Base-by-base conservation (phyloP, 2,888 invertebrate genomes). In the Trichacis sp. region DNA sequence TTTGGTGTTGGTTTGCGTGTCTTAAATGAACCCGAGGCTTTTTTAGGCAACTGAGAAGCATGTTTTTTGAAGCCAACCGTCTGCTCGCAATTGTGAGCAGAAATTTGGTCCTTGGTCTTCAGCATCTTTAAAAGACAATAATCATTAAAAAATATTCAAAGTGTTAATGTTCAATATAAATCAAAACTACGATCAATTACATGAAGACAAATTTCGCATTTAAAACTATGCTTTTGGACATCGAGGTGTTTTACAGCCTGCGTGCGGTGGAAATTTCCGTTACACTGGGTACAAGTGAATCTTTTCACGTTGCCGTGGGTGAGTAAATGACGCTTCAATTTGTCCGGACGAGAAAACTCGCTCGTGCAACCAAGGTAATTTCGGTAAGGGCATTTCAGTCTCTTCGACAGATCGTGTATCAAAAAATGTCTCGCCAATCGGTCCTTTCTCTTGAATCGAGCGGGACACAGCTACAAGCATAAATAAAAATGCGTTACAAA, bases 371-470 rank as follows among this genome's bases (percentile, higher is more conserved):
- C 88, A 50, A 88, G 84, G 45, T 87, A 85, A 15, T 87, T 86
- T 72, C 85, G 87, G 72, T 89, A 91, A 0, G 91, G 91, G 77
- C 91, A 92, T 73, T 88, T 88, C 51, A 87, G 87, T 72, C 87
- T 84, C 74, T 90, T 90, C 36, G 86, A 85, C 2, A 87, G 78
- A 67, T 89, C 88, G 77, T 92, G 91, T 55, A 88, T 87, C 60
- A 88, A 85, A 85, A 88, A 86, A 77, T 92, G 91, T 17, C 92
- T 86, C 52, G 88, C 88, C 2, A 92, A 85, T 50, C 90, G 87
- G 80, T 92, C 92, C 77, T 88, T 88, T 59, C 91, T 85, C 73
- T 89, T 90, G 73, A 91, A 92, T 64, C 86, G 85, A 1, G 87
- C 86, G 42, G 87, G 85, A 76, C 91, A 92, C 64, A 84, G 79